A percentile compares a stretch with the other conserved stretches of the same genome.
phyloP scores from a whole-genome alignment of 2,888 invertebrate genomes.

The Eurytoma californica region DNA sequence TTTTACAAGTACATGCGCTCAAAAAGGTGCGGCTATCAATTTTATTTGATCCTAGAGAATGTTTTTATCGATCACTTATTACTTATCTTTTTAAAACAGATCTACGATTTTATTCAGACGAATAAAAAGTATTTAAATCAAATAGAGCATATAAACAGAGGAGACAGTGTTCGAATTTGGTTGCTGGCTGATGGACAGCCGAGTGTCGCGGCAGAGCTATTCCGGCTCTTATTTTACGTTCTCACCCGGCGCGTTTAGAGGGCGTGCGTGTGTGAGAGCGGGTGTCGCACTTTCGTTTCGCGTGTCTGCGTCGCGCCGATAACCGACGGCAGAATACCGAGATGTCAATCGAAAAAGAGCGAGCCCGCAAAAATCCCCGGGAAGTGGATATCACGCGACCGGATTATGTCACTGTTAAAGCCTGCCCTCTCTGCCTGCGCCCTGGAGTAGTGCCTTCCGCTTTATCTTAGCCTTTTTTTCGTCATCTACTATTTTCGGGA shows the following conservation, averaged over 20 bases:
- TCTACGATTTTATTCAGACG: too few relatives aligned
- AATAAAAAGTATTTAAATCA: too few relatives aligned
- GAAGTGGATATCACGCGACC: slow-evolving; percentile 36
- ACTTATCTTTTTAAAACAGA: too few relatives aligned
- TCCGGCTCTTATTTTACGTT: slow-evolving; percentile 65
- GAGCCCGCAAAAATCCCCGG: slow-evolving; percentile 54
- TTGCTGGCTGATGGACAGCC: slow-evolving; percentile 66
- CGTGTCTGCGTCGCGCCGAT: slow-evolving; percentile 44
- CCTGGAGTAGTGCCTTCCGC: background rate
- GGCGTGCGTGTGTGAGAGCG: slow-evolving; percentile 39
- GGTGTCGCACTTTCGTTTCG: slow-evolving; percentile 36
- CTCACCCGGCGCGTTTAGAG: slow-evolving; percentile 47
- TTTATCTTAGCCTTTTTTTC: background rate
- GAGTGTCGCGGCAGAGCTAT: slow-evolving; percentile 69
- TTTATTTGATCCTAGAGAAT: too few relatives aligned
- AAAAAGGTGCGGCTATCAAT: too few relatives aligned
- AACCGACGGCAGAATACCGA: slow-evolving; percentile 61
- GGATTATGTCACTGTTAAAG: slow-evolving; percentile 41
- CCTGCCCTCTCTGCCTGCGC: slow-evolving; percentile 18
- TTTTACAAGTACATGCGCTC: too few relatives aligned
- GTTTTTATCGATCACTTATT: too few relatives aligned
- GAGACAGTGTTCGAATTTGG: too few relatives aligned
- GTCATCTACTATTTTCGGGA: too few relatives aligned
- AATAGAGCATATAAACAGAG: slow-evolving; percentile 20
- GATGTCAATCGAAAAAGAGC: slow-evolving; percentile 59